phyloP scores from a whole-genome alignment of 2,888 invertebrate genomes.

The Leucozona laternaria region DNA sequence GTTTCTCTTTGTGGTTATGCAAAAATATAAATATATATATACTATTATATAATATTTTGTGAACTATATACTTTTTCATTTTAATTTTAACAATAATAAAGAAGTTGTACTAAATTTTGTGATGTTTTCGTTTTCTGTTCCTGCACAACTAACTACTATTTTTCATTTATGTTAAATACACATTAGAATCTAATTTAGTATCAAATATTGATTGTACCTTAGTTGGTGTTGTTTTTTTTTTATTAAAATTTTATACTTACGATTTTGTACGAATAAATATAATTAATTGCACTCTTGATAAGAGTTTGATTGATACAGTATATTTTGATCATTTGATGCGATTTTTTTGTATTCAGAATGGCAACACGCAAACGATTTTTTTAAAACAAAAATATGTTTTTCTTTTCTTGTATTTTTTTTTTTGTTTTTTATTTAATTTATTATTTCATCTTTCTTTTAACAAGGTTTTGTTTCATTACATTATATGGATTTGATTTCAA shows the following conservation, averaged over 20 bases:
- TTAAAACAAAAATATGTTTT: conserved; percentile 23
- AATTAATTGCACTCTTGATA: neutral
- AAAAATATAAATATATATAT: conserved; percentile 62
- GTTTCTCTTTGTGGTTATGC: conserved; percentile 45
- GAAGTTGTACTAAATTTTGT: conserved; percentile 69
- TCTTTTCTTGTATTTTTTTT: conserved; percentile 39
- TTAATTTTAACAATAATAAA: conserved; percentile 56
- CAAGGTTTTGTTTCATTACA: conserved; percentile 43
- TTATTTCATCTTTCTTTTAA: conserved; percentile 42
- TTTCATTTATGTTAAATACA: conserved; percentile 42
- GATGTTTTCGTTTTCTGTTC: conserved; percentile 21
- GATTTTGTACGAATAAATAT: conserved; percentile 49
- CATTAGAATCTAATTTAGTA: conserved; percentile 55
- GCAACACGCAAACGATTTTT: conserved; percentile 12
- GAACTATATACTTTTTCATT: conserved; percentile 27
- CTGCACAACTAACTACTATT: conserved; percentile 37
- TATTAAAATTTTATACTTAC: conserved; percentile 62
- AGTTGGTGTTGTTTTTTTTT: conserved; percentile 31
- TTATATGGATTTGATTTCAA: conserved; percentile 25
- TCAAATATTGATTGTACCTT: conserved; percentile 68
- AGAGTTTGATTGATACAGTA: conserved; percentile 18
- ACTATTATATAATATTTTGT: conserved; percentile 38
- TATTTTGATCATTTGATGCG: neutral
- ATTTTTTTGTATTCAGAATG: conserved; percentile 9
- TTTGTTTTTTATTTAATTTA: conserved; percentile 34